Percentiles rank a stretch among this genome's conserved stretches.
Evolutionary conservation across 2,888 invertebrate species (phyloP).

Genomic region (Drosophila acutilabella): DNA sequence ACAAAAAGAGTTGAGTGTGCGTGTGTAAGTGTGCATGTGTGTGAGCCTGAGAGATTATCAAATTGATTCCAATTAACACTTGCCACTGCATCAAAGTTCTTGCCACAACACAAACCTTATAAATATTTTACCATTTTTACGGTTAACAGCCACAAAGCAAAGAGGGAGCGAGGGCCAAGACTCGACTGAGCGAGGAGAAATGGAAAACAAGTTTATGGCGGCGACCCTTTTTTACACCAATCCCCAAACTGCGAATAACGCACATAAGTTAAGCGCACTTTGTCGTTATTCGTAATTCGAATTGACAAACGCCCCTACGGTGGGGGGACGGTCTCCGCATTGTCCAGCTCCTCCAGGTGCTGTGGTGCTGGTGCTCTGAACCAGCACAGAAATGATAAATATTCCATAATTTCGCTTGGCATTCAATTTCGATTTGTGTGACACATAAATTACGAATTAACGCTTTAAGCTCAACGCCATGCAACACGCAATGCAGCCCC

Average conservation of each 20-base stretch:
- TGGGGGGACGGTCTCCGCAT: conserved; percentile 10
- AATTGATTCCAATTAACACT: conserved; percentile 85
- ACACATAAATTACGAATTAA: conserved; percentile 86
- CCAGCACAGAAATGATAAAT: conserved; percentile 83
- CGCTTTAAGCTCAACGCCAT: conserved; percentile 83
- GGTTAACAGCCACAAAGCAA: conserved; percentile 68
- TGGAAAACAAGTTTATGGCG: conserved; percentile 66
- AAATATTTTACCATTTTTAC: conserved; percentile 75
- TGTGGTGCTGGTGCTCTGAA: conserved; percentile 13
- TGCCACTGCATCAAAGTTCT: conserved; percentile 82
- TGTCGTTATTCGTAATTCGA: conserved; percentile 82
- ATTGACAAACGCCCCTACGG: conserved; percentile 78
- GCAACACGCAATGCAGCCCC: conserved; percentile 26
- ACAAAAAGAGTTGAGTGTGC: conserved; percentile 24
- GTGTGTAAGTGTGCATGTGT: conserved; percentile 4
- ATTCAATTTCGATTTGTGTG: conserved; percentile 85
- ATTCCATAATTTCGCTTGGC: conserved; percentile 85
- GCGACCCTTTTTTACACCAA: conserved; percentile 56
- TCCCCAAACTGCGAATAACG: conserved; percentile 27
- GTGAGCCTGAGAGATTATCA: conserved; percentile 80
- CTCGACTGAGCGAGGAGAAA: conserved; percentile 32
- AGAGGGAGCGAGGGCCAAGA: conserved; percentile 25
- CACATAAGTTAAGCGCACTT: conserved; percentile 80
- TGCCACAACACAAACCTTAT: conserved; percentile 65
- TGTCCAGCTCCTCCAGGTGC: conserved; percentile 25